phyloP scores from a whole-genome alignment of 1,140 invertebrate genomes.

The Brachystomella parvula region DNA sequence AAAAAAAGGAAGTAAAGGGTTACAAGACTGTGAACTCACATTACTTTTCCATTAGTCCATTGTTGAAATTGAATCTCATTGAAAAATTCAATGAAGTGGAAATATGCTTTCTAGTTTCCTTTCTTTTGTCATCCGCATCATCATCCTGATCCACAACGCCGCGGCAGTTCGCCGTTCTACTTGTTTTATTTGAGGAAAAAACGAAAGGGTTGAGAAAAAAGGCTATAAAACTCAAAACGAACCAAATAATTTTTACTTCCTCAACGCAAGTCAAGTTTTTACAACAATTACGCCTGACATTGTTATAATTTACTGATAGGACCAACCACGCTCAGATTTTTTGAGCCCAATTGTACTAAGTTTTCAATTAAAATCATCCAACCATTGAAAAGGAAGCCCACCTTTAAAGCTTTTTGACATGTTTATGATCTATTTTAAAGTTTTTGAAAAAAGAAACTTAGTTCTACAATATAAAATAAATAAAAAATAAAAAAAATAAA shows the following conservation, averaged over 20 bases:
- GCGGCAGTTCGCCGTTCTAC: too few relatives aligned
- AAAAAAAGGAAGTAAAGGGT: not conserved
- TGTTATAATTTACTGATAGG: not conserved
- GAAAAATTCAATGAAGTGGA: conserved; percentile 2
- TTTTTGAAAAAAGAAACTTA: not conserved
- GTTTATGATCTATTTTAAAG: conserved; percentile 10
- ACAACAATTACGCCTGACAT: not conserved
- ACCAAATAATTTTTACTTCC: conserved; percentile 7
- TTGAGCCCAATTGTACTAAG: conserved; percentile 9
- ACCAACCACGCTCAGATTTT: not conserved
- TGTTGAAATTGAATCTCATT: not conserved
- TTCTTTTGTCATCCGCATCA: not conserved
- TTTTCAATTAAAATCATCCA: conserved; percentile 7
- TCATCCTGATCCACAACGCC: too few relatives aligned
- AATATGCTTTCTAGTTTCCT: not conserved
- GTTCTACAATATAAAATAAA: not conserved
- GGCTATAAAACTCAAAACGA: not conserved
- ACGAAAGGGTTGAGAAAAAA: not conserved
- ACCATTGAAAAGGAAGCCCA: not conserved
- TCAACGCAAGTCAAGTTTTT: not conserved
- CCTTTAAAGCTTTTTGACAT: conserved; percentile 7
- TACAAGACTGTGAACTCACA: not conserved
- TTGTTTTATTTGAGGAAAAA: not conserved
- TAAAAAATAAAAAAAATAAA: too few relatives aligned
- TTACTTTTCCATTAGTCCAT: conserved; percentile 2